phyloP scores from a whole-genome alignment of 2,888 invertebrate genomes.

The Brenthis ino region DNA sequence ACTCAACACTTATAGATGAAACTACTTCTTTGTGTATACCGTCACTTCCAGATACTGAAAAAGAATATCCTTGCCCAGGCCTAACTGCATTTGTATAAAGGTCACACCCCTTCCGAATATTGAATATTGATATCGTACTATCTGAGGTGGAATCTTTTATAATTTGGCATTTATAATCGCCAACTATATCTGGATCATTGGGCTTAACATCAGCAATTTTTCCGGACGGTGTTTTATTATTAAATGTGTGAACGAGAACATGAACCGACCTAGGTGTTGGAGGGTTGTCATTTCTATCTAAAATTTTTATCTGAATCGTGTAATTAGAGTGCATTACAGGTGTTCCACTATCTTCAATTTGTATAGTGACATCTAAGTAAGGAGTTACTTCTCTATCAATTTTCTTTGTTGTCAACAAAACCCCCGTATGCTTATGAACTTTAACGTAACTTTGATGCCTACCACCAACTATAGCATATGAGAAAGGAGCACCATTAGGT shows the following conservation, averaged over 20 bases:
- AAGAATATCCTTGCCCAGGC: constrained; percentile 87
- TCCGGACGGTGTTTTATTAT: constrained; percentile 88
- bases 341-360: constrained; percentile 93
- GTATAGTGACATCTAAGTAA: constrained; percentile 87
- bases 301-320: constrained; percentile 87
- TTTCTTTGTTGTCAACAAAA: constrained; percentile 88
- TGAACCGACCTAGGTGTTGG: constrained; percentile 92
- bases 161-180: constrained; percentile 93
- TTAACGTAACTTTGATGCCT: constrained; percentile 88
- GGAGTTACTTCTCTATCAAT: constrained; percentile 92
- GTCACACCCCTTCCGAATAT: constrained; percentile 90
- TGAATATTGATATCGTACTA: constrained; percentile 82
- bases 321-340: constrained; percentile 93
- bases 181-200: constrained; percentile 94
- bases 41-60: constrained; percentile 94
- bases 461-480: constrained; percentile 90
- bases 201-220: constrained; percentile 96
- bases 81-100: constrained; percentile 88
- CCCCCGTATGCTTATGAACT: constrained; percentile 90
- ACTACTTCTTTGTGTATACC: constrained; percentile 92
- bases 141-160: constrained; percentile 85
- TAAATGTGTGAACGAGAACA: constrained; percentile 89
- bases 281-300: constrained; percentile 96
- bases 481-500: constrained; percentile 95
- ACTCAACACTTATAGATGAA: constrained; percentile 93